These are phyloP conservation scores for Agrochola litura DNA, from an alignment of 2,888 invertebrate genomes.

Conservation along the genomic window DNA sequence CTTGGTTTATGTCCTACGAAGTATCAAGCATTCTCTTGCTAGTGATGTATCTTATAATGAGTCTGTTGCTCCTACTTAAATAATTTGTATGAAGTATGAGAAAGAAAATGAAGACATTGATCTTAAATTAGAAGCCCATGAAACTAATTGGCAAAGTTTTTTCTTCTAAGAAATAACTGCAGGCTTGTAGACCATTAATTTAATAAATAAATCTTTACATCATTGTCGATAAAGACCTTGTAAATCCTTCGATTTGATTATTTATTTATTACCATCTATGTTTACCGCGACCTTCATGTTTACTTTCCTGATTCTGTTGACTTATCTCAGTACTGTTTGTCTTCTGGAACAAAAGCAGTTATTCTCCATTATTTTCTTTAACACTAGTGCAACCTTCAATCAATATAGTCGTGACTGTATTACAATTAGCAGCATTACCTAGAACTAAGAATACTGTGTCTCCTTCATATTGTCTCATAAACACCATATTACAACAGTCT, in stretches of 20 bases:
- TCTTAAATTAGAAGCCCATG: neutral
- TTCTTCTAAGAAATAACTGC: neutral
- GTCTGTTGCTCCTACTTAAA: neutral
- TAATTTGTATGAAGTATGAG: neutral
- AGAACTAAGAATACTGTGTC: constrained; percentile 43
- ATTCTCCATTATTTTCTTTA: constrained; percentile 6
- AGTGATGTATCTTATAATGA: neutral
- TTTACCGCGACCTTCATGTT: constrained; percentile 11
- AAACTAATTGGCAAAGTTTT: neutral
- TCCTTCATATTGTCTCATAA: constrained; percentile 40
- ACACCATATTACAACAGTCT: constrained; percentile 30
- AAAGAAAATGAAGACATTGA: neutral
- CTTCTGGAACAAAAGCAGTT: neutral
- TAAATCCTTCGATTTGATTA: neutral
- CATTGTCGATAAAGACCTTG: neutral
- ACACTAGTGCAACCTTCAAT: constrained; percentile 17
- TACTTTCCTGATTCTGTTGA: neutral
- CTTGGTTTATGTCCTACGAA: constrained; percentile 14
- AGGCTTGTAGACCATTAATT: too few species aligned
- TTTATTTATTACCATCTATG: neutral
- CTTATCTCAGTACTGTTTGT: neutral
- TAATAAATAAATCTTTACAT: neutral
- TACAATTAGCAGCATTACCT: constrained; percentile 38
- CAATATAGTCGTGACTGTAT: constrained; percentile 43
- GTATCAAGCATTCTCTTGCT: neutral